A percentile compares a stretch with the other conserved stretches of the same genome.
Conservation (phyloP, 1,140 invertebrate species). For the Diplogasteroides magnus region DNA sequence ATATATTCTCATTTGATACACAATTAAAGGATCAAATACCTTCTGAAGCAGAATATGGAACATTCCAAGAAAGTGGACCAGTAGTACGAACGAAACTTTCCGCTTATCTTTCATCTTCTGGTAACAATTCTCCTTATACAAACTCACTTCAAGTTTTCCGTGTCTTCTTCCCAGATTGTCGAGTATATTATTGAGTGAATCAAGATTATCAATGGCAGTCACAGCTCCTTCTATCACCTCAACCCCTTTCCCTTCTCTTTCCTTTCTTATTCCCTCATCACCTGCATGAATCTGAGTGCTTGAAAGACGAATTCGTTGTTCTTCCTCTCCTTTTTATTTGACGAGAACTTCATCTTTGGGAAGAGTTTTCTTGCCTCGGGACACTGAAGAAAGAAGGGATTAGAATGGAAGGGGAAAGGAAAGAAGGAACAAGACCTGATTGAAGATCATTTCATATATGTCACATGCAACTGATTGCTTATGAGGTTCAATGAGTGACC, state of each 20-base stretch:
- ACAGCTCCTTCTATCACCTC: constrained; percentile 32
- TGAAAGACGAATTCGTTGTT: constrained; percentile 32
- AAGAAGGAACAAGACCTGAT: constrained; percentile 24
- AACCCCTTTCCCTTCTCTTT: background rate
- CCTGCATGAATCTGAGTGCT: constrained; percentile 33
- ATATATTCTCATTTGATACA: too few species aligned
- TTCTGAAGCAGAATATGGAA: constrained; percentile 25
- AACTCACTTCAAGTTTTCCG: constrained; percentile 33
- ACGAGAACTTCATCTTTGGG: constrained; percentile 28
- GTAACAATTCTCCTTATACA: constrained; percentile 16
- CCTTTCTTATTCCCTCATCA: too few species aligned
- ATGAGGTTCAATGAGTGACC: constrained; percentile 23
- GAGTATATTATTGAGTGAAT: constrained; percentile 29
- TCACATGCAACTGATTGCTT: constrained; percentile 27
- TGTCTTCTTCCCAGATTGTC: constrained; percentile 33
- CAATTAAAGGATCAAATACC: too few species aligned
- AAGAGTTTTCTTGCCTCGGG: constrained; percentile 30
- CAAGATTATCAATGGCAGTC: constrained; percentile 19
- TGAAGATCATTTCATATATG: constrained; percentile 36
- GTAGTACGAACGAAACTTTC: constrained; percentile 28
- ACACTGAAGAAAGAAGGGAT: constrained; percentile 23
- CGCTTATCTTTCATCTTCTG: background rate
- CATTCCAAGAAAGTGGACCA: constrained; percentile 35
- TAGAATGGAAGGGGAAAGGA: background rate
- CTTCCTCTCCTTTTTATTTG: constrained; percentile 25